These are phyloP conservation scores for Oryzias sinensis DNA, from an alignment of 2,797 vertebrate genomes.

Conservation along the genomic window DNA sequence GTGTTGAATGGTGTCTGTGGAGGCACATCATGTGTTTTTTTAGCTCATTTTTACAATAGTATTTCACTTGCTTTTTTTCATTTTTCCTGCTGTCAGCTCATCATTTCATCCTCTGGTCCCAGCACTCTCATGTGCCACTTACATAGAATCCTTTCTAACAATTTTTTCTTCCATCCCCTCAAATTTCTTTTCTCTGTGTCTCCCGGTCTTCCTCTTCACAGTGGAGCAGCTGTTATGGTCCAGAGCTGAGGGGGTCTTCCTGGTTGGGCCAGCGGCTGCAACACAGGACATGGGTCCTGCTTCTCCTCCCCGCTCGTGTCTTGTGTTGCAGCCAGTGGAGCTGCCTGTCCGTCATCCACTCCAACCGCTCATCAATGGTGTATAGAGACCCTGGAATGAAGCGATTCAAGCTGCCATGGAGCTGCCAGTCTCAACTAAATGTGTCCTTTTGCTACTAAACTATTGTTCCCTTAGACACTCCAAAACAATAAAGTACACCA, in stretches of 20 bases:
- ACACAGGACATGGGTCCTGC: conserved; percentile 97
- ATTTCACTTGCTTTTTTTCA: conserved; percentile 33
- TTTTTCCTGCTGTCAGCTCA: conserved; percentile 9
- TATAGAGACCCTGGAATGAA: conserved; percentile 27
- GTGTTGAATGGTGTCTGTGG: conserved; percentile 69
- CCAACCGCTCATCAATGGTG: conserved; percentile 14
- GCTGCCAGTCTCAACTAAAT: conserved; percentile 6
- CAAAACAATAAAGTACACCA: conserved; percentile 25
- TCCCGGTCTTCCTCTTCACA: conserved; percentile 47
- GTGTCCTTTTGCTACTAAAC: neutral
- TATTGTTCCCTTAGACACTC: too few relatives aligned
- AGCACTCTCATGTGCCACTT: conserved; percentile 19
- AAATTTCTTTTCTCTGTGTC: conserved; percentile 37
- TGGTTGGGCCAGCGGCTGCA: conserved; percentile 92
- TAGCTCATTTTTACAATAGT: conserved; percentile 43
- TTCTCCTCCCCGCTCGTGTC: conserved; percentile 94
- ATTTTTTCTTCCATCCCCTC: conserved; percentile 26
- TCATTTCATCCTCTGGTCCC: conserved; percentile 16
- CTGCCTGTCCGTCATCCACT: conserved; percentile 43
- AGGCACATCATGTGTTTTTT: conserved; percentile 31
- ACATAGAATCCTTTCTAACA: conserved; percentile 60
- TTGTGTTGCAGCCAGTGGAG: conserved; percentile 99
- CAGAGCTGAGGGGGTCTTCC: conserved; percentile 69
- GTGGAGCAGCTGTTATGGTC: conserved; percentile 45
- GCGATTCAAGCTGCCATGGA: conserved; percentile 17